Base-by-base conservation (phyloP, 2,888 invertebrate genomes). In the Agrochola macilenta region DNA sequence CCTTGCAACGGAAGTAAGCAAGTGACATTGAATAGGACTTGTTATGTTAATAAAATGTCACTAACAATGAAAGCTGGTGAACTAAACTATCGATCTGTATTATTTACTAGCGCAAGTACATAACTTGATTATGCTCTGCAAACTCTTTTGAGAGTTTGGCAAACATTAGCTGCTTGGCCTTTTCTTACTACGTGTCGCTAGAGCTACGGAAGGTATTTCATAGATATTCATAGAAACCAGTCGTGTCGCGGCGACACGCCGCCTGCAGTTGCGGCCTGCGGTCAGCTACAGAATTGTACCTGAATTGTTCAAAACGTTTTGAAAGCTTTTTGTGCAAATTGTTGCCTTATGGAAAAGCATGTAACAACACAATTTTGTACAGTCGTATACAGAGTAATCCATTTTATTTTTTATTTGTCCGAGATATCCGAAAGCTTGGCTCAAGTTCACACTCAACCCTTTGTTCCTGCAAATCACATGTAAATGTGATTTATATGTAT, bases 401-500 rank as follows among this genome's bases (percentile, higher is more conserved):
- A 26, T 61, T 68, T 79, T 20, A 8, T 26, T 26, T 66, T 52
- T 57, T 75, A 14, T 66, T 52, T 30, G 4, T 30, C 23, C 43
- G 9, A 63, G 8, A 35, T 35, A 46, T 75, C 49, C 12, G 17
- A 79, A 71, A 52, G 17, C 60, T n/a, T 65, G 58, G 30, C 57
- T 72, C 64, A 43, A 61, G 35, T 82, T 76, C 39, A 65, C 64
- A 69, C 65, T 43, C 46, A 26, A 23, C 49, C 77, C 82, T 69
- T 81, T 76, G 81, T 82, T 74, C 23, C 58, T 70, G 46, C 20
- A 82, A 71, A 64, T 82, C 78, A 52, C 60, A 74, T 58, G 43
- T 77, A 49, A 82, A 74, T 54, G 35, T 82, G 71, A 79, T 82
- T 83, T 82, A 83, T 83, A 71, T 79, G 64, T 72, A 69, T 75